Percentiles rank a stretch among this genome's conserved stretches.
Conservation (phyloP, 2,113 vertebrate species). For the Atlantisia rogersi region DNA sequence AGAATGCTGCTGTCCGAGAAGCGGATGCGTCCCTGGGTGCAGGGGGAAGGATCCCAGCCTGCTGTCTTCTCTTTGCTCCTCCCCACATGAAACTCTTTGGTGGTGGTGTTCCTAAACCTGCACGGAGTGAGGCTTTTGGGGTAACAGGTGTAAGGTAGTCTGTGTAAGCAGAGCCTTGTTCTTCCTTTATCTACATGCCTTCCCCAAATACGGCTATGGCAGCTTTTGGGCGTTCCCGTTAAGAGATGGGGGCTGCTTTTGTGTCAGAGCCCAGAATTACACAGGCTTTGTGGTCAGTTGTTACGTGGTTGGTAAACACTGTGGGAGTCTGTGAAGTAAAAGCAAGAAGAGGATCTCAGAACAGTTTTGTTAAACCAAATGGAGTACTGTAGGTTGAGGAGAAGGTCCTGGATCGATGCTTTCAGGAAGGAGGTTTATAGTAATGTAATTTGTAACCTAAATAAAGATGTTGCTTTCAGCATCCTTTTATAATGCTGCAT, state of each 20-base stretch:
- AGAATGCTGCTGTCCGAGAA: constrained; percentile 16
- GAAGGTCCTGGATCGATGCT: background rate
- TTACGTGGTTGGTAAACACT: background rate
- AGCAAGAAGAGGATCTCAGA: background rate
- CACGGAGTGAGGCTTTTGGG: background rate
- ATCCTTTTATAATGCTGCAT: background rate
- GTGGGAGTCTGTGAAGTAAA: background rate
- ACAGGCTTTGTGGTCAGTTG: background rate
- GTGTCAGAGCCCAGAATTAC: background rate
- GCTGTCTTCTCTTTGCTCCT: constrained; percentile 10
- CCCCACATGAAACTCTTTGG: background rate
- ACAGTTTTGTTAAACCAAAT: background rate
- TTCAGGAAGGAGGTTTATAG: background rate
- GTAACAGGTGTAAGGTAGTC: background rate
- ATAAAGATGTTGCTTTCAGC: background rate
- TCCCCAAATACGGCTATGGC: background rate
- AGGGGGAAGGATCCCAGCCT: background rate
- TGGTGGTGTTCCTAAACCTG: constrained; percentile 2
- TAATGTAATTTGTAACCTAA: background rate
- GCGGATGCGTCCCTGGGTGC: background rate
- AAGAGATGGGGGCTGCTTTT: background rate
- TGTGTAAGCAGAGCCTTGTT: background rate
- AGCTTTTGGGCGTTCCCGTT: background rate
- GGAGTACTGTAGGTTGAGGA: background rate
- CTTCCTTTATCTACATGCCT: background rate